Conservation (phyloP, 2,888 invertebrate species). For the Luperina testacea region DNA sequence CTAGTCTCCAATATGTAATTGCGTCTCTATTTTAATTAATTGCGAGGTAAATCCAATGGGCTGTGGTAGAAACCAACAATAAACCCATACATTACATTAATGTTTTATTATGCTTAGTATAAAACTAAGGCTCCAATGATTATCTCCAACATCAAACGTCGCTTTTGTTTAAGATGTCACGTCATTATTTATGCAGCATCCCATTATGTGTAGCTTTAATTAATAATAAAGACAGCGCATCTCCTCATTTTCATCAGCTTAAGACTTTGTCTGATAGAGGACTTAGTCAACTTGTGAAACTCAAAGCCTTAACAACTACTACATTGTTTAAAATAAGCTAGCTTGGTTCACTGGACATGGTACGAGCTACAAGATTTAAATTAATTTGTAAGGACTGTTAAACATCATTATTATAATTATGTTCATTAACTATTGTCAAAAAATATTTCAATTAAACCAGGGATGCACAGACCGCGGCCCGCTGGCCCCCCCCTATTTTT, state of each 20-base stretch:
- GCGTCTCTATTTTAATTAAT: background rate
- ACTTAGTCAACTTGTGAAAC: slow-evolving; percentile 54
- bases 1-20: background rate
- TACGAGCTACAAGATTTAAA: background rate
- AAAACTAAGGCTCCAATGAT: background rate
- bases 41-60: slow-evolving; percentile 21
- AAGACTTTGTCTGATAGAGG: slow-evolving; percentile 49
- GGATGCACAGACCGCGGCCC: too few species aligned
- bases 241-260: slow-evolving; percentile 49
- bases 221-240: slow-evolving; percentile 46
- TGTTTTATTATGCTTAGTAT: background rate
- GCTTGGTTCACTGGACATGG: slow-evolving; percentile 18
- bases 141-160: slow-evolving; percentile 7
- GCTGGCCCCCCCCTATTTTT: too few species aligned
- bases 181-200: slow-evolving; percentile 47
- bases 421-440: background rate
- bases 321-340: slow-evolving; percentile 35
- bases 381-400: slow-evolving; percentile 9
- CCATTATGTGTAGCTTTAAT: slow-evolving; percentile 48
- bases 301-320: slow-evolving; percentile 36
- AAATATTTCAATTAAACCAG: background rate
- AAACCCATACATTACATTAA: slow-evolving; percentile 3
- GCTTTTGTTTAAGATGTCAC: slow-evolving; percentile 5
- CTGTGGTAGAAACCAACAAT: background rate
- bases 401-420: slow-evolving; percentile 9